These are phyloP conservation scores for Galago senegalensis DNA, from an alignment of 2,797 vertebrate species.

Conservation along the genomic window DNA sequence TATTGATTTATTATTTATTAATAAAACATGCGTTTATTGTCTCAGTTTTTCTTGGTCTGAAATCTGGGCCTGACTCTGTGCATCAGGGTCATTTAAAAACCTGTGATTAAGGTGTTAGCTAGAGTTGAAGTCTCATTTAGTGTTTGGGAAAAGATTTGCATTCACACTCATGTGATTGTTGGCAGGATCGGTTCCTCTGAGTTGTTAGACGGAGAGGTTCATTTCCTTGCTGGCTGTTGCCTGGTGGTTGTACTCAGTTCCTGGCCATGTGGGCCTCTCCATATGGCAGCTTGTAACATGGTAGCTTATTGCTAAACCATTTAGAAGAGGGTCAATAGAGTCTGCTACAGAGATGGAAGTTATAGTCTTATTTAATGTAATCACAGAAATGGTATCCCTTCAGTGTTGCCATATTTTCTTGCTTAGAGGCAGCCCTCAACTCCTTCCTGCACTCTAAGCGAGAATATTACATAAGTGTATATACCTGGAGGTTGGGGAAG, in stretches of 20 bases:
- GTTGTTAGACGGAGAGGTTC: not conserved
- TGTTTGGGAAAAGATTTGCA: not conserved
- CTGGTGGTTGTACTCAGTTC: not conserved
- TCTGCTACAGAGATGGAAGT: not conserved
- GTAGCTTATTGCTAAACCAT: no score
- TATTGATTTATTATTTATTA: not conserved
- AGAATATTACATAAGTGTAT: not conserved
- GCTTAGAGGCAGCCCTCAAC: not conserved
- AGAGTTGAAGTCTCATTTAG: not conserved
- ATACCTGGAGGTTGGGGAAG: not conserved
- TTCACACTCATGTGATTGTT: not conserved
- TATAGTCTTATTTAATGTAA: not conserved
- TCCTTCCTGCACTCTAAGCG: not conserved
- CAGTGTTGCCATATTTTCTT: not conserved
- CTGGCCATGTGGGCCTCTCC: not conserved
- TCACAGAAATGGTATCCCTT: not conserved
- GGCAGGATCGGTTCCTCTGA: not conserved
- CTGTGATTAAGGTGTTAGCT: not conserved
- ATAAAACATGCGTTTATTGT: not conserved
- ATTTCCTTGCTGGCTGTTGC: not conserved
- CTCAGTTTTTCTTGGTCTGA: not conserved
- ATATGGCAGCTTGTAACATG: not conserved
- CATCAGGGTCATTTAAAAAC: not conserved
- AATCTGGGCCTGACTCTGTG: not conserved
- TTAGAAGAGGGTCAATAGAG: not conserved